These are phyloP conservation scores for Neopipo cinnamomea DNA, from an alignment of 2,113 vertebrate species.

Conservation along the genomic window DNA sequence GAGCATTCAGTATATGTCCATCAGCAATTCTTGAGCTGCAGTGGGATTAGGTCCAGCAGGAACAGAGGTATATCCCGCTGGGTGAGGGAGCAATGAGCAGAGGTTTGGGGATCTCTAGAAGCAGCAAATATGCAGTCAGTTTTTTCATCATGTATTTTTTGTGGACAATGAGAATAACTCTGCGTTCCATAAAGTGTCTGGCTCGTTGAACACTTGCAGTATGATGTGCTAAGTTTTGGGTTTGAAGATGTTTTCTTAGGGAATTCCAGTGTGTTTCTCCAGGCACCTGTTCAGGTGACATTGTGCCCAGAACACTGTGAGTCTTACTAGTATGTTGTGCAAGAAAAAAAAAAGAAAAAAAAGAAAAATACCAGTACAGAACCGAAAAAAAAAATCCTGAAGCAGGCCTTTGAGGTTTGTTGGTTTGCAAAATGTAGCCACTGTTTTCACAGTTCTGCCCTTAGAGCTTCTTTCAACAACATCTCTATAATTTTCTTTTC, in stretches of 20 bases:
- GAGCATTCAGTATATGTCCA: background rate
- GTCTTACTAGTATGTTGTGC: background rate
- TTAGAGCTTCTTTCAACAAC: background rate
- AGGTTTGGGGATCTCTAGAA: background rate
- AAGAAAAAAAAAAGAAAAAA: background rate
- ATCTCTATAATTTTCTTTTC: background rate
- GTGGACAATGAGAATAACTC: background rate
- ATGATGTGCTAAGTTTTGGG: background rate
- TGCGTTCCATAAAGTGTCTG: background rate
- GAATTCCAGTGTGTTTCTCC: background rate
- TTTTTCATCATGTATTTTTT: background rate
- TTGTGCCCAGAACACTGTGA: background rate
- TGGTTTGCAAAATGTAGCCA: background rate
- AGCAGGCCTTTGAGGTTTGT: background rate
- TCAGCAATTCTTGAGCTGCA: background rate
- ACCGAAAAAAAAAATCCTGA: background rate
- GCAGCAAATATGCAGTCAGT: background rate
- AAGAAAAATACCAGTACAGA: background rate
- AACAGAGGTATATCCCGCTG: background rate
- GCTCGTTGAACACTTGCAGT: background rate
- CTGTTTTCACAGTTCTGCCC: background rate
- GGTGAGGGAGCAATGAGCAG: rapidly evolving
- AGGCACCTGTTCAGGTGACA: background rate
- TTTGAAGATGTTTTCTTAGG: background rate
- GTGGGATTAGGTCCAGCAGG: background rate